Percentiles rank a stretch among this genome's conserved stretches.
Evolutionary conservation across 2,888 invertebrate species (phyloP).

Genomic region (Agriopis leucophaearia): DNA sequence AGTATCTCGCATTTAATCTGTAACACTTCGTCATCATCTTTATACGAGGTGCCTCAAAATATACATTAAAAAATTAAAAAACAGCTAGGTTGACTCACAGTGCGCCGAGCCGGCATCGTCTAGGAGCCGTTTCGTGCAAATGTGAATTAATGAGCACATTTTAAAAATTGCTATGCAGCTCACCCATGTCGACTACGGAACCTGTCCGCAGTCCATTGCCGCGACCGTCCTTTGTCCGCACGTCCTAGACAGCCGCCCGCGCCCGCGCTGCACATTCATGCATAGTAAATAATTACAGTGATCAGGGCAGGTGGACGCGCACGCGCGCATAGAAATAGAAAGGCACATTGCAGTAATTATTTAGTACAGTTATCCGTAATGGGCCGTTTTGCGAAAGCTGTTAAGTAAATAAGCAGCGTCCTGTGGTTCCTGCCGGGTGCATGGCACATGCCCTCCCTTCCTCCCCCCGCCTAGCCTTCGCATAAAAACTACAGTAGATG

Average conservation of each 20-base stretch:
- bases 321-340: slow-evolving; percentile 86
- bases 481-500: slow-evolving; percentile 43
- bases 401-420: slow-evolving; percentile 84
- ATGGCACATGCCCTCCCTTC: slow-evolving; percentile 41
- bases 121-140: slow-evolving; percentile 63
- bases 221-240: slow-evolving; percentile 82
- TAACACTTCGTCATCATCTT: too few species aligned
- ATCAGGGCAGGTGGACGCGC: slow-evolving; percentile 83
- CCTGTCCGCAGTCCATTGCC: slow-evolving; percentile 75
- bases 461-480: slow-evolving; percentile 39
- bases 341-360: slow-evolving; percentile 87
- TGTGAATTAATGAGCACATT: slow-evolving; percentile 74
- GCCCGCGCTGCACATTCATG: slow-evolving; percentile 73
- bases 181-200: slow-evolving; percentile 77
- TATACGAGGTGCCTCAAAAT: too few species aligned
- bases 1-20: too few species aligned
- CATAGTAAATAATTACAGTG: slow-evolving; percentile 86
- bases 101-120: slow-evolving; percentile 49
- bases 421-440: slow-evolving; percentile 78
- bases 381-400: slow-evolving; percentile 85
- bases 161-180: slow-evolving; percentile 74
- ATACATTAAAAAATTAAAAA: background rate
- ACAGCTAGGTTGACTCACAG: slow-evolving; percentile 55
- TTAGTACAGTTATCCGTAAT: slow-evolving; percentile 86
- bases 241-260: slow-evolving; percentile 72